phyloP scores from a whole-genome alignment of 2,888 invertebrate species.

The Linnaemya tessellans region DNA sequence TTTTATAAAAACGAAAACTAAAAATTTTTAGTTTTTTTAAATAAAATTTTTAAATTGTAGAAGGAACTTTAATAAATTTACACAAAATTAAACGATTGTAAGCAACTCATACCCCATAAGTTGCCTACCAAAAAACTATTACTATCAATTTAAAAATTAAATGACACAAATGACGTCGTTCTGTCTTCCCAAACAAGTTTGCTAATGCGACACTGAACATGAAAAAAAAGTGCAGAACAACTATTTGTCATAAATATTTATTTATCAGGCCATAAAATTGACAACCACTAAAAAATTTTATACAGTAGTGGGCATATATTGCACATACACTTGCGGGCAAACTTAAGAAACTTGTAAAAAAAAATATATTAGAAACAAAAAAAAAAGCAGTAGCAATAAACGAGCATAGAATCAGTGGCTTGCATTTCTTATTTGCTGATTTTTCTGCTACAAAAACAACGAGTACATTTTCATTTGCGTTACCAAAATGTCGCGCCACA shows the following conservation, averaged over 20 bases:
- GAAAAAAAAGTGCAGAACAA: constrained; percentile 19
- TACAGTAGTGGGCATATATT: constrained; percentile 48
- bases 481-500: constrained; percentile 62
- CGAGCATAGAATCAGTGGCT: constrained; percentile 12
- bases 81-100: not conserved
- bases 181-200: constrained; percentile 57
- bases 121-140: not conserved
- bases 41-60: too few species aligned
- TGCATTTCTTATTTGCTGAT: constrained; percentile 31
- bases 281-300: constrained; percentile 12
- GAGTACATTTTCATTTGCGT: constrained; percentile 36
- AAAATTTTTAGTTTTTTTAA: too few species aligned
- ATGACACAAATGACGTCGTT: constrained; percentile 65
- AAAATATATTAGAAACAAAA: not conserved
- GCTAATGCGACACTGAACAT: constrained; percentile 41
- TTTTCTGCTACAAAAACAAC: not conserved
- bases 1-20: too few species aligned
- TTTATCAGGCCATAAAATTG: constrained; percentile 58
- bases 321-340: not conserved
- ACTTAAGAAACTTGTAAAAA: not conserved
- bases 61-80: not conserved
- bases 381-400: constrained; percentile 3
- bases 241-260: constrained; percentile 70
- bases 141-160: constrained; percentile 29
- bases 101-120: not conserved